Conservation (phyloP, 23 tunicate species). For the Ciona savignyi region DNA sequence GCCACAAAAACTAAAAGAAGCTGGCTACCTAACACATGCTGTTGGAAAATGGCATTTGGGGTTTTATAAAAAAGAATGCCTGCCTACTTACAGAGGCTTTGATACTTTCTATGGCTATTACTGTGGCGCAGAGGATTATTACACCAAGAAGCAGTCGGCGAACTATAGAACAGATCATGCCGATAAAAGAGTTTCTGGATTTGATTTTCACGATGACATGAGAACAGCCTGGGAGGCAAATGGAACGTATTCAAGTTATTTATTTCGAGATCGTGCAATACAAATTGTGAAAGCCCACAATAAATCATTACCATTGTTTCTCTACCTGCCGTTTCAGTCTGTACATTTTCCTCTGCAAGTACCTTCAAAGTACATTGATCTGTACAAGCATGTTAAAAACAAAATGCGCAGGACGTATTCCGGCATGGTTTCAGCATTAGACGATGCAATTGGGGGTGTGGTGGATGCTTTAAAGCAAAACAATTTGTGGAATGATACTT, state of each 20-base stretch:
- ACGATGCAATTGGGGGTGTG: conserved; percentile 75
- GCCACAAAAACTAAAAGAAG: conserved; percentile 88
- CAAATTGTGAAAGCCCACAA: conserved; percentile 39
- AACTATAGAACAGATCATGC: conserved; percentile 25
- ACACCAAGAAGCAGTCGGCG: conserved; percentile 54
- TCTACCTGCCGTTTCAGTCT: conserved; percentile 94
- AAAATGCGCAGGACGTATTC: conserved; percentile 61
- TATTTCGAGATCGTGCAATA: conserved; percentile 49
- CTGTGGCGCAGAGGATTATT: conserved; percentile 91
- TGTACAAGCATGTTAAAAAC: conserved; percentile 62
- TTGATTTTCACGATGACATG: conserved; percentile 74
- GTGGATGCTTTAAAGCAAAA: conserved; percentile 51
- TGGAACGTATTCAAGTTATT: conserved; percentile 85
- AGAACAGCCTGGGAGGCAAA: conserved; percentile 51
- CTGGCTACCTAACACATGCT: conserved; percentile 81
- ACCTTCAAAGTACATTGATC: conserved; percentile 67
- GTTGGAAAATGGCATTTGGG: conserved; percentile 99
- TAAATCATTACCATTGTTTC: conserved; percentile 59
- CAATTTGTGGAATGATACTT: conserved; percentile 78
- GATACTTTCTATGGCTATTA: conserved; percentile 91
- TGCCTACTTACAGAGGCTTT: conserved; percentile 87
- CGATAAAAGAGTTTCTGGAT: conserved; percentile 38
- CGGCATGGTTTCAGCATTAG: conserved; percentile 96
- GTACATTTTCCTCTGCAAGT: conserved; percentile 96
- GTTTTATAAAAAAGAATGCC: conserved; percentile 66